phyloP scores from a whole-genome alignment of 2,113 vertebrate genomes.

The Eulemur macaco region DNA sequence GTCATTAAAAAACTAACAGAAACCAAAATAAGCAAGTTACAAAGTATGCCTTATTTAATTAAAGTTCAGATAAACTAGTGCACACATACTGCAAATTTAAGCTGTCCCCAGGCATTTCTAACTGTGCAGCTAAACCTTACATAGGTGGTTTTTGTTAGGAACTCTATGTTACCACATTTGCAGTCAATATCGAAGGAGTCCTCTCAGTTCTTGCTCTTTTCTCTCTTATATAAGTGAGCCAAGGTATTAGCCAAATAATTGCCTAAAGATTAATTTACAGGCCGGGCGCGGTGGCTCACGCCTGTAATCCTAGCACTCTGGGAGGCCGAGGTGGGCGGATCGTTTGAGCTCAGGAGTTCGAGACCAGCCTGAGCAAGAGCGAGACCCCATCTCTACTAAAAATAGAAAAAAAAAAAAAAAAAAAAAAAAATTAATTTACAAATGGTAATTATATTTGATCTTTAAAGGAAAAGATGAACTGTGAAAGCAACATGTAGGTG shows the following conservation, averaged over 20 bases:
- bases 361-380: no score
- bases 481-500: neutral
- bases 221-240: neutral
- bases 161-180: neutral
- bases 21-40: constrained; percentile 20
- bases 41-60: constrained; percentile 25
- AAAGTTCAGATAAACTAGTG: neutral
- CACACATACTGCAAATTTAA: constrained; percentile 31
- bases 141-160: neutral
- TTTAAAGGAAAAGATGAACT: neutral
- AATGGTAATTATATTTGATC: neutral
- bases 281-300: no score
- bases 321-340: no score
- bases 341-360: no score
- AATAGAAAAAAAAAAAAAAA: no score
- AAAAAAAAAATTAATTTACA: neutral
- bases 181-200: neutral
- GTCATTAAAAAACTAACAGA: neutral
- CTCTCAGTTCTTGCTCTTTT: neutral
- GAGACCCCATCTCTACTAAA: no score
- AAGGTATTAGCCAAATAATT: neutral
- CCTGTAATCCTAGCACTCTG: no score
- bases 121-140: constrained; percentile 33
- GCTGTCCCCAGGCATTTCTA: constrained; percentile 44
- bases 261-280: neutral